Conservation (phyloP, 37 sponge, comb jelly and placozoan genomes). For the Agelas oroides region DNA sequence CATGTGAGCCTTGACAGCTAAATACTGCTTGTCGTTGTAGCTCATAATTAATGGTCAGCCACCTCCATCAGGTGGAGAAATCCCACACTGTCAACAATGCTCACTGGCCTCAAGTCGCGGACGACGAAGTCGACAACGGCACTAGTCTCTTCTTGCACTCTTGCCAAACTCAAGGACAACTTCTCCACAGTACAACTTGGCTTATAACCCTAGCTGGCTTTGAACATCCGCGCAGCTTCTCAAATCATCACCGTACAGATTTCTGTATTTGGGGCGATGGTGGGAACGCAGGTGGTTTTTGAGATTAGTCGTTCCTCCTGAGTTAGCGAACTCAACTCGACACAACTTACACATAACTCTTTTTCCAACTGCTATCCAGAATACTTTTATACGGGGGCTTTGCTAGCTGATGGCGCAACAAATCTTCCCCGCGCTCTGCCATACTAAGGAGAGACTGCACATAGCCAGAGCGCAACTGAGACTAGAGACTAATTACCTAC, state of each 20-base stretch:
- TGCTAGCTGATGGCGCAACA: constrained; percentile 6
- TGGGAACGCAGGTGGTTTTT: not conserved
- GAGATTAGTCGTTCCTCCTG: too few species aligned
- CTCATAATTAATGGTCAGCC: not conserved
- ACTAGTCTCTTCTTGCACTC: too few species aligned
- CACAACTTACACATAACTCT: constrained; percentile 5
- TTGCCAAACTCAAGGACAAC: too few species aligned
- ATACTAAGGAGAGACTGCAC: too few species aligned
- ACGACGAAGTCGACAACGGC: not conserved
- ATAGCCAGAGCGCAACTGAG: too few species aligned
- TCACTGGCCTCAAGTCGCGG: constrained; percentile 19
- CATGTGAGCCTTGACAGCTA: constrained; percentile 33
- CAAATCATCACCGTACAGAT: not conserved
- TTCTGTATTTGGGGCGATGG: not conserved
- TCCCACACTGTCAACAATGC: not conserved
- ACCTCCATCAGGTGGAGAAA: not conserved
- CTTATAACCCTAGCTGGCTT: not conserved
- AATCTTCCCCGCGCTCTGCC: not conserved
- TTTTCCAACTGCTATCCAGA: not conserved
- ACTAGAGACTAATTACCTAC: too few species aligned
- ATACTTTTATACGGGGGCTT: not conserved
- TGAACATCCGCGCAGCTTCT: not conserved
- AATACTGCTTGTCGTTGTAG: constrained; percentile 3
- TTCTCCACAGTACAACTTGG: too few species aligned
- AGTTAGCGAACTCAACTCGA: too few species aligned